Evolutionary conservation across 1,140 invertebrate genomes (phyloP), one percentile per base, ranked within the genome.

Genomic region (Leptinotarsa defecta): DNA sequence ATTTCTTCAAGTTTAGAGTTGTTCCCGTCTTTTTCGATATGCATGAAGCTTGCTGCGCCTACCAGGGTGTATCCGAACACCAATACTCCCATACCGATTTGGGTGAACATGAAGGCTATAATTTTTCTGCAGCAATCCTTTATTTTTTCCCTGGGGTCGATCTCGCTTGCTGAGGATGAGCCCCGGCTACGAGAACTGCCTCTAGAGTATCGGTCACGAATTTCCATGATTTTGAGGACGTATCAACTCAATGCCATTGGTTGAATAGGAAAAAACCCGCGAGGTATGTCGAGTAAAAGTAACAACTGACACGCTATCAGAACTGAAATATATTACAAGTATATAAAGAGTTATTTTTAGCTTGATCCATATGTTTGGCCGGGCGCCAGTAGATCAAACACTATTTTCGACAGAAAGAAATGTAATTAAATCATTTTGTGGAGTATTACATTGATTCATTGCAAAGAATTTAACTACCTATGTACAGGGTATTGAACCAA

Each of bases 41-140:
- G 88, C 83, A 92, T 94, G 85, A 99, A 99, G 49, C 95, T 92
- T 27, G 97, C 92, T 1, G 97, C 97, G 0, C 98, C 98, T 13
- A 98, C 90, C 65, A 99, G 93, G 2, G 97, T 95, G 84, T 99
- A 99, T 63, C 95, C 92, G 0, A 99, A 95, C 17, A 99, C 96
- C 4, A 99, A 87, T 1, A 94, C 95, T 62, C 96, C 97, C 5
- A 99, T 94, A 67, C 98, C 98, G 65, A 99, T 95, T 88, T 95
- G 94, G 3, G 94, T 96, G 86, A 94, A 96, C 95, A 96, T 96
- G 80, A 96, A 96, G 1, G 94, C 94, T 48, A 95, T 90, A 76
- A 95, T 88, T 83, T 95, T 95, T 27, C 94, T 87, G 78, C 93
- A 94, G 81, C 93, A 96, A 78, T 94, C 92, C 83, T 94, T 95